phyloP scores from a whole-genome alignment of 2,888 invertebrate genomes.

The Agriopis aurantiaria region DNA sequence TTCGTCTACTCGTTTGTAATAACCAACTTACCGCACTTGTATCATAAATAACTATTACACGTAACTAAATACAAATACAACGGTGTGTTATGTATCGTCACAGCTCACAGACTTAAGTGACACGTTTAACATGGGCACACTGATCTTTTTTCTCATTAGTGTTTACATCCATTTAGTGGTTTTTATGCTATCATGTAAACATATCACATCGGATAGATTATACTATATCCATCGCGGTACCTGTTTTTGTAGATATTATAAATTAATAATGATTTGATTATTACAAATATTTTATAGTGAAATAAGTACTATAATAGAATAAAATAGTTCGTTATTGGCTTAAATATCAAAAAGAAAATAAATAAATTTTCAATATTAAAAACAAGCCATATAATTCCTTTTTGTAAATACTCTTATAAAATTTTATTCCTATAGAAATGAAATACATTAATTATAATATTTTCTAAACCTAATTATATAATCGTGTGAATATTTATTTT shows the following conservation, averaged over 20 bases:
- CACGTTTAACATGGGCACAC: not conserved
- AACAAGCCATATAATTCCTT: slow-evolving; percentile 3
- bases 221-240: slow-evolving; percentile 15
- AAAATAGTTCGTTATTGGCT: not conserved
- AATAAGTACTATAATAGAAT: not conserved
- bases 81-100: too few relatives aligned
- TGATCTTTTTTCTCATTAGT: not conserved
- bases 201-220: slow-evolving; percentile 52
- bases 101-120: not conserved
- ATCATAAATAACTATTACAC: too few relatives aligned
- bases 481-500: slow-evolving; percentile 20
- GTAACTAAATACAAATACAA: too few relatives aligned
- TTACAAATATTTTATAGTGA: not conserved
- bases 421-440: not conserved
- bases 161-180: not conserved
- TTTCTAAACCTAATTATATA: slow-evolving; percentile 2
- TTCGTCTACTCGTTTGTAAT: too few relatives aligned
- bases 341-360: not conserved
- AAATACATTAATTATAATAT: not conserved
- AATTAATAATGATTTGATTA: slow-evolving; percentile 3
- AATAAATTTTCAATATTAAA: not conserved
- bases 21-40: too few relatives aligned
- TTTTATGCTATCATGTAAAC: slow-evolving; percentile 45
- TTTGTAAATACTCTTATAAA: not conserved
- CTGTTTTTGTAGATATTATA: slow-evolving; percentile 27